These are phyloP conservation scores for Gnathonemus longibarbis DNA, from an alignment of 2,113 vertebrate genomes.

Conservation along the genomic window DNA sequence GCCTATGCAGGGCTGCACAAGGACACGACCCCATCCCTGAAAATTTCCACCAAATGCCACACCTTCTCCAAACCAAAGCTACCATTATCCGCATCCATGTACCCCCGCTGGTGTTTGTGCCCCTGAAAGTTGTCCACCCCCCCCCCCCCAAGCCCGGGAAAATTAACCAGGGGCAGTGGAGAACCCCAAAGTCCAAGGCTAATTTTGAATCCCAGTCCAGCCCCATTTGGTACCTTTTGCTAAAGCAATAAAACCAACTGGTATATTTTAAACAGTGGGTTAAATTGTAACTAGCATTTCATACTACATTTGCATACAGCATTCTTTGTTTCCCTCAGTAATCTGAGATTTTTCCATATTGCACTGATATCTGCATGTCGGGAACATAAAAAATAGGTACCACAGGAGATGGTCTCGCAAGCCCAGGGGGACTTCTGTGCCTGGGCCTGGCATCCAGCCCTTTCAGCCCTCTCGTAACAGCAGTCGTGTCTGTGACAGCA, in stretches of 20 bases:
- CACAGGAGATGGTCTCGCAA: conserved; percentile 30
- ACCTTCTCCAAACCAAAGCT: not conserved
- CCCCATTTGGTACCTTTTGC: not conserved
- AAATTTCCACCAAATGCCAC: not conserved
- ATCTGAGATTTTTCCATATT: not conserved
- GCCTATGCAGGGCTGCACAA: not conserved
- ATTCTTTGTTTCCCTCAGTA: not conserved
- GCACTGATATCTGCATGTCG: not conserved
- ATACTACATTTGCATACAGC: not conserved
- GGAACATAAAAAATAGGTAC: conserved; percentile 21
- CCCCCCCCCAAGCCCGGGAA: not conserved
- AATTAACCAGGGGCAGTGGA: not conserved
- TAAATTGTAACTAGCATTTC: not conserved
- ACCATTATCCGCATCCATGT: not conserved
- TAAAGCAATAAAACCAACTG: not conserved
- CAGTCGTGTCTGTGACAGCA: conserved; percentile 42
- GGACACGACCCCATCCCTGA: not conserved
- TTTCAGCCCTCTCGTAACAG: conserved; percentile 37
- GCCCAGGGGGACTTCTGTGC: conserved; percentile 29
- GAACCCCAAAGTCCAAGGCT: not conserved
- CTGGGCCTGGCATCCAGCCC: conserved; percentile 27
- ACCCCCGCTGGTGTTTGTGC: not conserved
- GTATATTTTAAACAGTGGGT: not conserved
- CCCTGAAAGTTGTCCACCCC: too few relatives aligned
- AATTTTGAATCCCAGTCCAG: not conserved